Evolutionary conservation across 2,888 invertebrate species (phyloP).

Genomic region (Aelia acuminata): DNA sequence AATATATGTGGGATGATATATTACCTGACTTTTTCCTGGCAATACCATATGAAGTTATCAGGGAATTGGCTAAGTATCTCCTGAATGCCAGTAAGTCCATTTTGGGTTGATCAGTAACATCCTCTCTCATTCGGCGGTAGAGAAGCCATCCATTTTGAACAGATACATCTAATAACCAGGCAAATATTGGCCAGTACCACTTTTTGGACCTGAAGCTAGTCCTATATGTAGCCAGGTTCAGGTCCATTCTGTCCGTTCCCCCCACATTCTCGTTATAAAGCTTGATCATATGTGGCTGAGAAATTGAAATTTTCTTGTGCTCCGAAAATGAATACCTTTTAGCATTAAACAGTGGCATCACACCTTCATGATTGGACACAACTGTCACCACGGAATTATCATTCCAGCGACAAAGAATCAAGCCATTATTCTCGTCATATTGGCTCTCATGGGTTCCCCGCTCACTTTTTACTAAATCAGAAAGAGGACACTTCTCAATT

Average conservation of each 20-base stretch:
- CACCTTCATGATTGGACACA: neutral
- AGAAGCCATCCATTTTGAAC: too few relatives aligned
- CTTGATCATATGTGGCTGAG: constrained; percentile 55
- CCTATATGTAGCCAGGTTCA: constrained; percentile 25
- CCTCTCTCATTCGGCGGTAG: neutral
- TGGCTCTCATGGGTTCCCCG: neutral
- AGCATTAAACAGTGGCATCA: neutral
- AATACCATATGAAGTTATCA: too few relatives aligned
- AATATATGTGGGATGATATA: too few relatives aligned
- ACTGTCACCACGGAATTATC: constrained; percentile 1
- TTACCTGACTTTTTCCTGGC: neutral
- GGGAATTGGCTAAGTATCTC: too few relatives aligned
- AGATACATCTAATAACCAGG: constrained; percentile 60
- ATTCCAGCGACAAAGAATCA: neutral
- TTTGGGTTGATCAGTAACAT: too few relatives aligned
- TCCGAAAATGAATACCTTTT: constrained; percentile 18
- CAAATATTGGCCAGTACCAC: constrained; percentile 61
- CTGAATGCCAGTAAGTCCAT: too few relatives aligned
- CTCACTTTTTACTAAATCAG: constrained; percentile 47
- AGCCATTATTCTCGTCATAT: neutral
- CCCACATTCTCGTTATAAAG: constrained; percentile 61
- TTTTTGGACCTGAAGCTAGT: constrained; percentile 57
- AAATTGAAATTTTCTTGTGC: neutral
- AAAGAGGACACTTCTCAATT: constrained; percentile 64
- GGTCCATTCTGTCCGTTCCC: constrained; percentile 66